Evolutionary conservation across 2,888 invertebrate species (phyloP).

Genomic region (Megastigmus dorsalis): DNA sequence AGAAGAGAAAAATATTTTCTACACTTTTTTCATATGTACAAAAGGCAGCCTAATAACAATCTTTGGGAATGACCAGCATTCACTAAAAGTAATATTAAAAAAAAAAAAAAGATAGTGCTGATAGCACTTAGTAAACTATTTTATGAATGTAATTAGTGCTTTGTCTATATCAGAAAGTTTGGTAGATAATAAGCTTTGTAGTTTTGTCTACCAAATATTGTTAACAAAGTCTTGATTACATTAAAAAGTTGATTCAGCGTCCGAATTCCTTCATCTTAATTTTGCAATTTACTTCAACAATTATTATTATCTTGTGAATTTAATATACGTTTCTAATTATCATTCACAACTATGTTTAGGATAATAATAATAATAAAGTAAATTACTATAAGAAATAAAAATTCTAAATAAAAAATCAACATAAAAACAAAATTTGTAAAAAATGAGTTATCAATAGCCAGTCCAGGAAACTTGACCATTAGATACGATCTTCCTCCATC

Average conservation of each 20-base stretch:
- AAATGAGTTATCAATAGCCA: slow-evolving; percentile 62
- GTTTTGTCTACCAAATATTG: background rate
- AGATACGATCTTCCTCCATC: slow-evolving; percentile 66
- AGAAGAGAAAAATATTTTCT: slow-evolving; percentile 19
- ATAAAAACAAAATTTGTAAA: slow-evolving; percentile 25
- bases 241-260: background rate
- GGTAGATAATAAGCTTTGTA: background rate
- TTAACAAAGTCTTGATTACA: slow-evolving; percentile 8
- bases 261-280: slow-evolving; percentile 1
- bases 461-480: slow-evolving; percentile 64
- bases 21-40: slow-evolving; percentile 33
- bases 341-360: background rate
- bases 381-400: background rate
- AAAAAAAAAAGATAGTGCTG: slow-evolving; percentile 39
- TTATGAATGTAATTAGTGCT: background rate
- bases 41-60: slow-evolving; percentile 54
- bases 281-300: background rate
- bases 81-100: slow-evolving; percentile 43
- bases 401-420: background rate
- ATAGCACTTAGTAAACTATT: background rate
- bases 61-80: slow-evolving; percentile 61
- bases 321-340: too few species aligned
- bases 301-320: too few species aligned
- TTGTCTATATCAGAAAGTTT: slow-evolving; percentile 2
- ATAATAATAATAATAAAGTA: slow-evolving; percentile 4